phyloP scores from a whole-genome alignment of 1,140 invertebrate species.

The Uloborus diversus region DNA sequence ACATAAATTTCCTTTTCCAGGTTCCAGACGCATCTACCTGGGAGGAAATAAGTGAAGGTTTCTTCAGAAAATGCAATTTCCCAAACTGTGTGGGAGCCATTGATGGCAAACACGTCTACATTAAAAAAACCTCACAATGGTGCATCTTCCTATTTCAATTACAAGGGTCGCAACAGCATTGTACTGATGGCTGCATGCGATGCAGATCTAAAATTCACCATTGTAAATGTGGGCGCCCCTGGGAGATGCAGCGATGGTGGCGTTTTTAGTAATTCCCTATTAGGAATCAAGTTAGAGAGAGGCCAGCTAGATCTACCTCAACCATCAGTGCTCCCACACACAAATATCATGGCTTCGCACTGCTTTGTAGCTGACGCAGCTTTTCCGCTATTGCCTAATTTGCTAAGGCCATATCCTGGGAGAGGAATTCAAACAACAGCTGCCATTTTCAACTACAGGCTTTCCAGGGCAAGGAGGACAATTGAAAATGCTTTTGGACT shows the following conservation, averaged over 20 bases:
- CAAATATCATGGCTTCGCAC: not conserved
- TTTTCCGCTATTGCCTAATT: not conserved
- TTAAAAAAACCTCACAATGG: too few relatives aligned
- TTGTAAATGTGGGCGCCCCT: not conserved
- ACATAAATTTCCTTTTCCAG: too few relatives aligned
- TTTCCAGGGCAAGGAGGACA: not conserved
- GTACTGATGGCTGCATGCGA: not conserved
- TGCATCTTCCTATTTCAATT: too few relatives aligned
- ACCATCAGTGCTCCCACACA: not conserved
- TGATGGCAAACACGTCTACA: too few relatives aligned
- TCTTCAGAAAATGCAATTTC: too few relatives aligned
- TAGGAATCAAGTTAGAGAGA: not conserved
- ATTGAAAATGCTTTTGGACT: not conserved
- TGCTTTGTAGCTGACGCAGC: conserved; percentile 12
- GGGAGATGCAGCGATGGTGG: conserved; percentile 23
- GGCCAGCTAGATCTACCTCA: not conserved
- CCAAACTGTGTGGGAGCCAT: too few relatives aligned
- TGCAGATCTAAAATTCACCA: not conserved
- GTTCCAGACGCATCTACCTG: too few relatives aligned
- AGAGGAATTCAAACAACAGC: not conserved
- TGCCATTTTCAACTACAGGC: conserved; percentile 16
- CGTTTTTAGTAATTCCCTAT: not conserved
- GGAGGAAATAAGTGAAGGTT: too few relatives aligned
- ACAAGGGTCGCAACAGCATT: too few relatives aligned
- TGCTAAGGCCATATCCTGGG: conserved; percentile 24